Evolutionary conservation across 2,113 vertebrate species (phyloP).

Genomic region (Oenanthe melanoleuca): DNA sequence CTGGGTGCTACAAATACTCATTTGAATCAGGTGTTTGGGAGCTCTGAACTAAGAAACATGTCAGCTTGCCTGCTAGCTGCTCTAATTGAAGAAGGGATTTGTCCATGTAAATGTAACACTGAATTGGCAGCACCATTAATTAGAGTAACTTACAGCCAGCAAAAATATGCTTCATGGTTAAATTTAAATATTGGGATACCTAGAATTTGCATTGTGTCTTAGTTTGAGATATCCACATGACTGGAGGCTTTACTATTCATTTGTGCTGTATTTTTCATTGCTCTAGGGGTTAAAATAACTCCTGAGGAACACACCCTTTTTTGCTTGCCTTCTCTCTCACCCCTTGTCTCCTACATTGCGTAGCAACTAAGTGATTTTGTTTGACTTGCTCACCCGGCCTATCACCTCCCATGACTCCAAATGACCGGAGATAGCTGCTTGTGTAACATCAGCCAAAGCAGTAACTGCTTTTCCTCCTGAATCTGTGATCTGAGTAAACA

Average conservation of each 20-base stretch:
- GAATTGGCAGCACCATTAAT: not conserved
- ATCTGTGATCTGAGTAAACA: not conserved
- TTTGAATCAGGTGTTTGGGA: not conserved
- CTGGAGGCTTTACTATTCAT: not conserved
- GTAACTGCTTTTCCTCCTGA: not conserved
- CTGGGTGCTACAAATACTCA: not conserved
- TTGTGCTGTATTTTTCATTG: slow-evolving; percentile 2
- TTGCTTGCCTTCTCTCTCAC: not conserved
- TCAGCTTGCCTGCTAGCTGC: not conserved
- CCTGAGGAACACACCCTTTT: not conserved
- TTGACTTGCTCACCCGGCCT: not conserved
- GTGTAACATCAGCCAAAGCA: not conserved
- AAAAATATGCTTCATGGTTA: not conserved
- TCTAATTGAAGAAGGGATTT: slow-evolving; percentile 10
- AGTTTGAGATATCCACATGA: not conserved
- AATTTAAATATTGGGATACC: not conserved
- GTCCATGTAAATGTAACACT: not conserved
- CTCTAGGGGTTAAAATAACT: slow-evolving; percentile 55
- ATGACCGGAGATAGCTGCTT: not conserved
- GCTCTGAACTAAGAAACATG: not conserved
- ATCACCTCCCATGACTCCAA: not conserved
- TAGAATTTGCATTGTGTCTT: not conserved
- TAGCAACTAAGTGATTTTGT: not conserved
- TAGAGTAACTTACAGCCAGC: not conserved
- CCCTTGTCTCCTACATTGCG: not conserved